Conservation (phyloP, 1,140 invertebrate genomes). For the Dolichoris vasculosae region DNA sequence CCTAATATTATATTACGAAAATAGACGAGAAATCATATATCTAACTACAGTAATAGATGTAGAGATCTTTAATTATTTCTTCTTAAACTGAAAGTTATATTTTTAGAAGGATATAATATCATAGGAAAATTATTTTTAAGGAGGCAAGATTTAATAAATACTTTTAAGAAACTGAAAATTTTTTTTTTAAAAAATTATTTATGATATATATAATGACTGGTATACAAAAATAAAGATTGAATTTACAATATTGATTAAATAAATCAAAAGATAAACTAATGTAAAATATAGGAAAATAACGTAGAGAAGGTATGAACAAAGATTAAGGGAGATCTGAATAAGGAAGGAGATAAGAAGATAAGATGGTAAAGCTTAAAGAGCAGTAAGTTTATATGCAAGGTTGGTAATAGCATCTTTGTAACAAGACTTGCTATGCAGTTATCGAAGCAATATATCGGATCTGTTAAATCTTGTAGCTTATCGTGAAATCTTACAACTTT, state of each 20-base stretch:
- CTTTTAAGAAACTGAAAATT: too few species aligned
- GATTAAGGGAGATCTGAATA: neutral
- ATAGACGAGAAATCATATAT: too few species aligned
- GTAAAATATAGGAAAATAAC: neutral
- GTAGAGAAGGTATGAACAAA: neutral
- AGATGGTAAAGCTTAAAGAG: neutral
- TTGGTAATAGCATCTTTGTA: constrained; percentile 18
- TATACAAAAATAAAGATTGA: too few species aligned
- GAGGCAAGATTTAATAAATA: too few species aligned
- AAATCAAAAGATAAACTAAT: neutral
- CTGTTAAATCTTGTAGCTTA: constrained; percentile 42
- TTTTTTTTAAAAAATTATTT: too few species aligned
- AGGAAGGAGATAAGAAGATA: constrained; percentile 3
- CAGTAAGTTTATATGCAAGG: neutral
- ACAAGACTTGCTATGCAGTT: constrained; percentile 20
- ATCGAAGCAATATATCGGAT: constrained; percentile 38
- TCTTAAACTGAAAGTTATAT: too few species aligned
- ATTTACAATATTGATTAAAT: neutral
- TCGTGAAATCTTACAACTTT: constrained; percentile 47
- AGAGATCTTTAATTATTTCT: too few species aligned
- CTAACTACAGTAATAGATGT: too few species aligned
- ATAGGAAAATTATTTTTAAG: too few species aligned
- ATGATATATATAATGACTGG: too few species aligned
- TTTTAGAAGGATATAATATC: too few species aligned
- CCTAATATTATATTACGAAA: too few species aligned